Evolutionary conservation across 2,888 invertebrate genomes (phyloP).

Genomic region (Cinara cedri): DNA sequence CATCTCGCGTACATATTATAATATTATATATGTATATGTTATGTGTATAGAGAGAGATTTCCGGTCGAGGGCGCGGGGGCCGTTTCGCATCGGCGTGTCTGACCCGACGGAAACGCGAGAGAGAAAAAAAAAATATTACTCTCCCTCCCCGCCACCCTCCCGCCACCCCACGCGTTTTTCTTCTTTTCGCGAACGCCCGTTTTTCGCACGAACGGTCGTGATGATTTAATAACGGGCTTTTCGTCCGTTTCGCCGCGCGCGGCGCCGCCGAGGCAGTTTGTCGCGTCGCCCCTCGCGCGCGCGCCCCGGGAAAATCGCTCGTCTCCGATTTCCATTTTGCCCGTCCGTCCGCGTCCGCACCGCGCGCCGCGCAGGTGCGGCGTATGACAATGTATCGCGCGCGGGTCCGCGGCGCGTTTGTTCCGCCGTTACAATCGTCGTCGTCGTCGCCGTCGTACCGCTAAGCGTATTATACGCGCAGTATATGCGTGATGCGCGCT

Average conservation of each 20-base stretch:
- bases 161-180: no score
- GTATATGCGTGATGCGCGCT: no score
- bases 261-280: neutral
- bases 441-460: no score
- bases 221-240: constrained; percentile 39
- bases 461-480: no score
- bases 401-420: no score
- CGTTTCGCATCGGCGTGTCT: neutral
- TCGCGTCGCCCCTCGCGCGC: neutral
- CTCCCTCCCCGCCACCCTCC: no score
- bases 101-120: constrained; percentile 22
- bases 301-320: constrained; percentile 7
- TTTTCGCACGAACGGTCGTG: constrained; percentile 33
- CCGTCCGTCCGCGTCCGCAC: constrained; percentile 8
- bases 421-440: no score
- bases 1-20: neutral
- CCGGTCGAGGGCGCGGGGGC: neutral
- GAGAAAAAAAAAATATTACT: neutral
- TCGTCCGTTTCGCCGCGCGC: constrained; percentile 25
- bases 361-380: neutral
- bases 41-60: neutral
- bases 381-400: no score
- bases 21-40: no score
- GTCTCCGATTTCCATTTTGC: constrained; percentile 39
- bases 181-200: constrained; percentile 25